Evolutionary conservation across 2,888 invertebrate genomes (phyloP), one percentile per base, ranked within the genome.

Genomic region (Oligia latruncula): DNA sequence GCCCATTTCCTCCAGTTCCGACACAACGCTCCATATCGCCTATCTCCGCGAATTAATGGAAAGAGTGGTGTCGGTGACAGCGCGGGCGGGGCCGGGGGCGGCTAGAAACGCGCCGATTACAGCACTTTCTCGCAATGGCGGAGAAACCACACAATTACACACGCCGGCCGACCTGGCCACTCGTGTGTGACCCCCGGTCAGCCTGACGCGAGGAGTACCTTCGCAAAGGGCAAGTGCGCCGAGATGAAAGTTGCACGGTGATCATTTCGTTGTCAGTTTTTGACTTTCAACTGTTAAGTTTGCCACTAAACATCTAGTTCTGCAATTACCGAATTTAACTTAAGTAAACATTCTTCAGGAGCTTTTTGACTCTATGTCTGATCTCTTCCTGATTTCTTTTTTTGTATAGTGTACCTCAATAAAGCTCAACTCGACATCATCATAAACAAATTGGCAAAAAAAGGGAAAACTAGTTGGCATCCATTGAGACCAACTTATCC

Each of bases 71-170:
- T 79, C 64, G 64, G 46, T 55, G 46, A 23, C 58, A 35, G 62
- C n/a, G 65, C 73, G 65, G 81, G 70, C 65, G 80, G 13, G 17
- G 72, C n/a, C 71, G 71, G 78, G 78, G 85, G 74, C 75, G 77
- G 71, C 46, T 83, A 88, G 87, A 89, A 89, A 89, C 86, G 82
- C 76, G 62, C 29, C 72, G 77, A 85, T 85, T 85, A 71, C 79
- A 80, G 77, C 82, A 88, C 90, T 89, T 88, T 89, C 89, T 79
- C 83, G 74, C 40, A 74, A 76, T 76, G 40, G 77, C 74, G 78
- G 86, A 81, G 90, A 89, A 89, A 89, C 78, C 85, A 68, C 80
- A 83, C 82, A 84, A 89, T 88, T 90, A 88, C 81, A 77, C 80
- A 77, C 77, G 55, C 65, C 67, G 52, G 62, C 62, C 71, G 55